Conservation (phyloP, 2,888 invertebrate genomes). For the Candidula unifasciata region DNA sequence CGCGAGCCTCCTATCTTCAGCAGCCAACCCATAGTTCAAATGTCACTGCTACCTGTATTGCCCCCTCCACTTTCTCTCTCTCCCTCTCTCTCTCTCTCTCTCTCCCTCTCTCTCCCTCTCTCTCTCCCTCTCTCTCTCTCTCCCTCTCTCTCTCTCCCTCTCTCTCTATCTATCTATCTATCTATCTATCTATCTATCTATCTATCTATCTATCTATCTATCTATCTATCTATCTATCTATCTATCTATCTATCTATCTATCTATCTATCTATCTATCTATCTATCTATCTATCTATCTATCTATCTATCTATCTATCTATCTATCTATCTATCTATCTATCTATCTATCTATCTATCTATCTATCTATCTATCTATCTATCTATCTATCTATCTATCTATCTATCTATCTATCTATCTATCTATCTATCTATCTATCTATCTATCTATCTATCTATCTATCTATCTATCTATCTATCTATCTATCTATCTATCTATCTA, state of each 20-base stretch:
- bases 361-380: background rate
- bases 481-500: constrained; percentile 1
- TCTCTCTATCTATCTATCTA: too few species aligned
- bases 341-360: background rate
- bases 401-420: background rate
- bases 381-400: background rate
- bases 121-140: constrained; percentile 20
- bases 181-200: background rate
- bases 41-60: too few species aligned
- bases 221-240: background rate
- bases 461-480: too few species aligned
- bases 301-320: background rate
- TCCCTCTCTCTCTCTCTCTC: background rate
- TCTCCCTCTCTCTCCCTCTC: constrained; percentile 7
- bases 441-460: background rate
- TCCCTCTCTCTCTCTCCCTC: too few species aligned
- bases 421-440: background rate
- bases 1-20: too few species aligned
- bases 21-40: too few species aligned
- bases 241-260: background rate
- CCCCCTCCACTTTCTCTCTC: background rate
- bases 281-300: background rate
- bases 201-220: background rate
- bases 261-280: background rate
- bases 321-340: background rate